Percentiles rank a stretch among this genome's conserved stretches.
phyloP scores from a whole-genome alignment of 2,888 invertebrate genomes.

The Drosophila pseudotalamancana region DNA sequence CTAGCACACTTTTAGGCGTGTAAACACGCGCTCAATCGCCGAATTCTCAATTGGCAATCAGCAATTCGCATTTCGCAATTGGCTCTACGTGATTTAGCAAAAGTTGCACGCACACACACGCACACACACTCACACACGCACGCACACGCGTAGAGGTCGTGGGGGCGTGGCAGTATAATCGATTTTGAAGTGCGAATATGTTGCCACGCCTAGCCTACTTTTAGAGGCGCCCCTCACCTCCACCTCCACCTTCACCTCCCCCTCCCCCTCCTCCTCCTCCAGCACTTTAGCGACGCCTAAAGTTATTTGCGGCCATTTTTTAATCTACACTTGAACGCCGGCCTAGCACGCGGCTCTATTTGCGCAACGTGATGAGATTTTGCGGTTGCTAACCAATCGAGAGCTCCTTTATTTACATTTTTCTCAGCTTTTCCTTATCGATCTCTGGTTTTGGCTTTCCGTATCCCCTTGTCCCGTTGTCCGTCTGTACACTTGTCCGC shows the following conservation, averaged over 20 bases:
- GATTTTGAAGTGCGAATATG: slow-evolving; percentile 71
- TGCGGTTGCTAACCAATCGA: slow-evolving; percentile 62
- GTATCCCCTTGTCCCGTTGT: no score
- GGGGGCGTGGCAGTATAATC: slow-evolving; percentile 64
- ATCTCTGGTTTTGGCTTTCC: slow-evolving; percentile 51
- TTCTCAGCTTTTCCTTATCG: slow-evolving; percentile 61
- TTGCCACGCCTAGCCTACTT: slow-evolving; percentile 37
- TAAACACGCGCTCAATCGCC: slow-evolving; percentile 22
- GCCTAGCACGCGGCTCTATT: slow-evolving; percentile 70
- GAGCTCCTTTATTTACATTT: slow-evolving; percentile 73
- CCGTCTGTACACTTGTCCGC: no score
- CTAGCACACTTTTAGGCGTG: slow-evolving; percentile 26
- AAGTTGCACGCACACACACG: slow-evolving; percentile 37
- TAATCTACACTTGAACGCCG: slow-evolving; percentile 77
- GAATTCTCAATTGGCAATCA: slow-evolving; percentile 53
- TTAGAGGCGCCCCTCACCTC: slow-evolving; percentile 8
- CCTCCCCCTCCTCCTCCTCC: neutral
- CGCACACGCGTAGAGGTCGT: neutral
- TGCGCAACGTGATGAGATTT: slow-evolving; percentile 80
- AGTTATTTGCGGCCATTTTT: slow-evolving; percentile 78
- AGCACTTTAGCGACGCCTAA: slow-evolving; percentile 38
- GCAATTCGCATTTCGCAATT: slow-evolving; percentile 63
- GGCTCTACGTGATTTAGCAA: slow-evolving; percentile 73
- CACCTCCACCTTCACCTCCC: neutral
- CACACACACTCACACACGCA: slow-evolving; percentile 11